A percentile compares a stretch with the other conserved stretches of the same genome.
Conservation (phyloP, 2,888 invertebrate species). For the Trichacis sp. region DNA sequence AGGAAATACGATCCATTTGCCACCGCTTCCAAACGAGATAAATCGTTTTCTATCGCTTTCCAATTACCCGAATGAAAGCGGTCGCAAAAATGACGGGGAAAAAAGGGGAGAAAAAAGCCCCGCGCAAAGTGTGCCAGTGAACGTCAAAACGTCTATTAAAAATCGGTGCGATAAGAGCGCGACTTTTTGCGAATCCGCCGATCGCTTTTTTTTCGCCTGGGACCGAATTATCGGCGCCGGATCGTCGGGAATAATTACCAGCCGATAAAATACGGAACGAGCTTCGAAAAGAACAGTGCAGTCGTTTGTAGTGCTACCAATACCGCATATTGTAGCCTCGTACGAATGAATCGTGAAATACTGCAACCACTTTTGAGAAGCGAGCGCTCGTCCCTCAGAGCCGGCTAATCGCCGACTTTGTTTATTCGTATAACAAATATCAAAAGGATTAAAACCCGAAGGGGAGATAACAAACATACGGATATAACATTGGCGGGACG, state of each 20-base stretch:
- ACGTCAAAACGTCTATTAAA: not conserved
- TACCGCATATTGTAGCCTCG: conserved; percentile 8
- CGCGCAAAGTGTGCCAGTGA: no score
- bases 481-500: no score
- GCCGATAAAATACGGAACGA: not conserved
- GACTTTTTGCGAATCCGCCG: not conserved
- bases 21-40: not conserved
- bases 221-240: not conserved
- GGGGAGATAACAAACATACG: conserved; percentile 64
- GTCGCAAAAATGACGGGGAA: no score
- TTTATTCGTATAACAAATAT: conserved; percentile 60
- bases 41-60: not conserved
- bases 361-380: conserved; percentile 53
- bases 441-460: conserved; percentile 63
- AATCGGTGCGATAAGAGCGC: not conserved
- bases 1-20: not conserved
- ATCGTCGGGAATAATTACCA: not conserved
- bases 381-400: conserved; percentile 29
- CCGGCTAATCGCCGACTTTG: conserved; percentile 58
- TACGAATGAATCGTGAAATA: conserved; percentile 40
- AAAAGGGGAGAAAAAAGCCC: no score
- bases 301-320: not conserved
- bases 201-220: no score
- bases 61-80: no score
- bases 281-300: not conserved